These are phyloP conservation scores for Tineola bisselliella DNA, from an alignment of 2,888 invertebrate genomes.

Conservation along the genomic window DNA sequence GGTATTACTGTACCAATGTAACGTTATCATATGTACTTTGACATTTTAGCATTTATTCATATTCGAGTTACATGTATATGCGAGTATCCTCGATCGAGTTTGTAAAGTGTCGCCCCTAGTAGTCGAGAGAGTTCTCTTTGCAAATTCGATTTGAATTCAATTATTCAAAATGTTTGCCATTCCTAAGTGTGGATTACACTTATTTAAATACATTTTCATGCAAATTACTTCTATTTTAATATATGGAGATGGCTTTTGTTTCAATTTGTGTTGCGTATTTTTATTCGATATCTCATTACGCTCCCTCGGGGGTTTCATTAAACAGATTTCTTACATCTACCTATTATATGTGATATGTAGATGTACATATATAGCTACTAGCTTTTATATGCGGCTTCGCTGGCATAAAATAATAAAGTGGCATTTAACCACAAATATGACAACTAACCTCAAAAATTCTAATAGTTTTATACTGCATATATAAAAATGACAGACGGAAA, in stretches of 20 bases:
- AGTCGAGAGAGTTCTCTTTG: not conserved
- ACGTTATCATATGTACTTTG: too few relatives aligned
- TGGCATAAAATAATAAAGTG: too few relatives aligned
- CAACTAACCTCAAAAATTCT: too few relatives aligned
- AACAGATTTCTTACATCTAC: not conserved
- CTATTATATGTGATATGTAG: not conserved
- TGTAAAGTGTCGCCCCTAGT: not conserved
- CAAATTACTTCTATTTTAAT: constrained; percentile 4
- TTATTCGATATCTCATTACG: not conserved
- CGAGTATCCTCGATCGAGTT: not conserved
- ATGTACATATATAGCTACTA: too few relatives aligned
- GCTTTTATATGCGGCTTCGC: too few relatives aligned
- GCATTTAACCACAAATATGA: too few relatives aligned
- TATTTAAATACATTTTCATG: constrained; percentile 12
- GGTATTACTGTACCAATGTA: too few relatives aligned
- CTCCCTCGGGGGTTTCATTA: not conserved
- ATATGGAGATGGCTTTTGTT: not conserved
- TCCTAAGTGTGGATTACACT: constrained; percentile 12
- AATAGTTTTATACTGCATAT: too few relatives aligned
- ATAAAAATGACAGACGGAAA: too few relatives aligned
- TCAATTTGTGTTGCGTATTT: not conserved
- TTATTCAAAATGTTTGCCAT: constrained; percentile 12
- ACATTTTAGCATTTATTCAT: too few relatives aligned
- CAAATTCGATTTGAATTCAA: constrained; percentile 10
- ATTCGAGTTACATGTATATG: too few relatives aligned